These are phyloP conservation scores for Macrobrachium nipponense DNA, from an alignment of 1,140 invertebrate species.

Conservation along the genomic window DNA sequence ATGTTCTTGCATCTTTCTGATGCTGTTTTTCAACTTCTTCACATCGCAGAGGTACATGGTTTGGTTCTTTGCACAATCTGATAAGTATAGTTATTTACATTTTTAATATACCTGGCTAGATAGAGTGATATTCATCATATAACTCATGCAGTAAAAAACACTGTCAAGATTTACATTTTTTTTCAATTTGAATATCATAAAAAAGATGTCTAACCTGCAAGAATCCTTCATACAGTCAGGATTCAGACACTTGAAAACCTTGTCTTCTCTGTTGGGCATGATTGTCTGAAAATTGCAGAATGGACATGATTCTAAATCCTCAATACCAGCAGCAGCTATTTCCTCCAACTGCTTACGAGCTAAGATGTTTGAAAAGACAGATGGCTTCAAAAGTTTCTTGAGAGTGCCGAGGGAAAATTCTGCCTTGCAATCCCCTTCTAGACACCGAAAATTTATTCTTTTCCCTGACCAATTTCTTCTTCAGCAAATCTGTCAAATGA, in stretches of 20 bases:
- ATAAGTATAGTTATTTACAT: slow-evolving; percentile 60
- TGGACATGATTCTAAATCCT: slow-evolving; percentile 75
- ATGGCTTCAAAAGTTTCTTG: slow-evolving; percentile 70
- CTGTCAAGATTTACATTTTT: no score
- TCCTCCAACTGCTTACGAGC: slow-evolving; percentile 74
- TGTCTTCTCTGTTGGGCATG: slow-evolving; percentile 71
- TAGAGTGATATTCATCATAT: background rate
- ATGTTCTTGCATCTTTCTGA: slow-evolving; percentile 72
- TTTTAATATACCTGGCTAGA: background rate
- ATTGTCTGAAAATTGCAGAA: slow-evolving; percentile 77
- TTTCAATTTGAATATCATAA: background rate
- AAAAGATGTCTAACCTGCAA: slow-evolving; percentile 70
- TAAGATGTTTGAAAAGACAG: slow-evolving; percentile 73
- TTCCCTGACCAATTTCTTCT: slow-evolving; percentile 72
- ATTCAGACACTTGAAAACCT: slow-evolving; percentile 77
- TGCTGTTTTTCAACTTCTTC: slow-evolving; percentile 74
- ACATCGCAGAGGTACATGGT: slow-evolving; percentile 76
- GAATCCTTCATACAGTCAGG: slow-evolving; percentile 77
- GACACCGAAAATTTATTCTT: slow-evolving; percentile 72
- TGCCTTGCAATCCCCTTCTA: slow-evolving; percentile 68
- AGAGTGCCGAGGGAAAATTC: slow-evolving; percentile 71
- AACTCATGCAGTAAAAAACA: background rate
- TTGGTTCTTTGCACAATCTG: slow-evolving; percentile 74
- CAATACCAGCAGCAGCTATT: slow-evolving; percentile 73
- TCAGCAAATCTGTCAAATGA: slow-evolving; percentile 68